Evolutionary conservation across 1,140 invertebrate species (phyloP).

Genomic region (Macrobrachium rosenbergii): DNA sequence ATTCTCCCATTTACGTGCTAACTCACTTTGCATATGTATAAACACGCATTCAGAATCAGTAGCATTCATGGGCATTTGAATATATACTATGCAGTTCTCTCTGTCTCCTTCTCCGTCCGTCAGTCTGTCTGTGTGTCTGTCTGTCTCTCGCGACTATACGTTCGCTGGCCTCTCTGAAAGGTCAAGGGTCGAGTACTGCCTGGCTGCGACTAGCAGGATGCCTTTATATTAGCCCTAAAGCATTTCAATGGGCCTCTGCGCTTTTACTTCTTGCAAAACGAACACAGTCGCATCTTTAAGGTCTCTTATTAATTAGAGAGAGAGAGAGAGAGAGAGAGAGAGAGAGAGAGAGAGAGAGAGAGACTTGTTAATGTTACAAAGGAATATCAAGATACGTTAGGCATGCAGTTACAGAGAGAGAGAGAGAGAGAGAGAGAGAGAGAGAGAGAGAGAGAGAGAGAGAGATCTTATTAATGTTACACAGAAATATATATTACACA

Average conservation of each 20-base stretch:
- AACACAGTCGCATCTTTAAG: not conserved
- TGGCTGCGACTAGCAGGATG: too few relatives aligned
- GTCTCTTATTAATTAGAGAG: not conserved
- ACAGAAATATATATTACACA: slow-evolving; percentile 17
- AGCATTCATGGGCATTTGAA: not conserved
- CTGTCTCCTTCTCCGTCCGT: not conserved
- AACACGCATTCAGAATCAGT: not conserved
- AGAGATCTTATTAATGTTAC: slow-evolving; percentile 3
- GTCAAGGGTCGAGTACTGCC: not conserved
- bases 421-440: slow-evolving; percentile 28
- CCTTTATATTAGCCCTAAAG: too few relatives aligned
- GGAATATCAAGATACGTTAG: not conserved
- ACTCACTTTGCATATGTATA: too few relatives aligned
- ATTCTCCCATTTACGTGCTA: too few relatives aligned
- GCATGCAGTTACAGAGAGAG: not conserved
- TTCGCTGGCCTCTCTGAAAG: not conserved
- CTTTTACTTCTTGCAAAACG: not conserved
- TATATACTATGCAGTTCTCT: not conserved
- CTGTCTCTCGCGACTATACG: not conserved
- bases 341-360: slow-evolving; percentile 12
- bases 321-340: slow-evolving; percentile 6
- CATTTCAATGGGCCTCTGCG: not conserved
- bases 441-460: slow-evolving; percentile 49
- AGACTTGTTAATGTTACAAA: not conserved
- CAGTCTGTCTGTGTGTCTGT: not conserved